A percentile compares a stretch with the other conserved stretches of the same genome.
These are phyloP conservation scores for Hemibagrus wyckioides DNA, from an alignment of 2,113 vertebrate genomes.

Conservation along the genomic window DNA sequence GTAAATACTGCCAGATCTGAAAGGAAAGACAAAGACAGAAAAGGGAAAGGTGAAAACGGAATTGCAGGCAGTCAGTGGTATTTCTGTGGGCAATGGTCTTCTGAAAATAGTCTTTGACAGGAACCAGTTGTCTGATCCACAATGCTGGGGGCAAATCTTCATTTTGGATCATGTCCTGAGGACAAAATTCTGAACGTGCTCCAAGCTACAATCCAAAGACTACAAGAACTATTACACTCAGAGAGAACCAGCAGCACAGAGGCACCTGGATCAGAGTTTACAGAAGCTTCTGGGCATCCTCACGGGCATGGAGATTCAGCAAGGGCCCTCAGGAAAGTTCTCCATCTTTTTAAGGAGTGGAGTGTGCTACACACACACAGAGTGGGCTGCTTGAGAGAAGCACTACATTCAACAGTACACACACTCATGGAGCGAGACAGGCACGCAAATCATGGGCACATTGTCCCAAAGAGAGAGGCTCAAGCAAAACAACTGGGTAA, in stretches of 20 bases:
- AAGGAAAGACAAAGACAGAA: neutral
- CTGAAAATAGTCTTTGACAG: neutral
- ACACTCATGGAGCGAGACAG: slow-evolving; percentile 11
- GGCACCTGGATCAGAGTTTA: neutral
- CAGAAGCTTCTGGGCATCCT: neutral
- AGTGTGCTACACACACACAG: slow-evolving; percentile 27
- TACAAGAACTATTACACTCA: slow-evolving; percentile 28
- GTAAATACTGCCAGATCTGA: slow-evolving; percentile 32
- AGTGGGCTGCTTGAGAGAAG: slow-evolving; percentile 29
- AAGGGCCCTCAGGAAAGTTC: slow-evolving; percentile 24
- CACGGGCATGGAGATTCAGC: slow-evolving; percentile 22
- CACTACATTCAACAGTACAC: slow-evolving; percentile 17
- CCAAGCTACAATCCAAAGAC: slow-evolving; percentile 18
- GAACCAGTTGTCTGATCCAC: slow-evolving; percentile 3
- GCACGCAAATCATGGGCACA: slow-evolving; percentile 17
- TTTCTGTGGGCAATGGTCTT: neutral
- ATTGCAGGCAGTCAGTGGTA: neutral
- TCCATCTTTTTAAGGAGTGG: slow-evolving; percentile 34
- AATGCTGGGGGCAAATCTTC: slow-evolving; percentile 35
- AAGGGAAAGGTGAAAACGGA: neutral
- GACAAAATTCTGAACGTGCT: slow-evolving; percentile 29
- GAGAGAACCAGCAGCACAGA: slow-evolving; percentile 8
- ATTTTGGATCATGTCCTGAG: slow-evolving; percentile 31
- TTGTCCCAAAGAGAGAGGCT: slow-evolving; percentile 4
- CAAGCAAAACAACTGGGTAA: slow-evolving; percentile 31